Evolutionary conservation across 1,140 invertebrate genomes (phyloP), one percentile per base, ranked within the genome.

Genomic region (Drosophila erecta): DNA sequence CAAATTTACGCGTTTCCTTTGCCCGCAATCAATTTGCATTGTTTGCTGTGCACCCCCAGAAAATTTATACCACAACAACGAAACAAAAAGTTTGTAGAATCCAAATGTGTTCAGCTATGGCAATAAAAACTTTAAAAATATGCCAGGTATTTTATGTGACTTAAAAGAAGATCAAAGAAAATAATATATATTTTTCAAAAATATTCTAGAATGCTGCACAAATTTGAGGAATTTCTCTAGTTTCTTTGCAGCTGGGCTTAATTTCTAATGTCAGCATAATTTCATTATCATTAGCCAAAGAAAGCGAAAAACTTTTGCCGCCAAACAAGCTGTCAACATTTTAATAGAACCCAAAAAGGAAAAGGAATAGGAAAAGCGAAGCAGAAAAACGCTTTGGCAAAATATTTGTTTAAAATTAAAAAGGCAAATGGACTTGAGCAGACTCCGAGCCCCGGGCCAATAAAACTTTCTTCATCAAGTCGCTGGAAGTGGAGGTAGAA

Each of bases 381-480:
- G 41, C 27, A 57, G 43, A 57, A 64, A 72, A 81, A 62, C 55
- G 59, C 41, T 58, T 60, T 56, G 77, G 51, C 67, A 64, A 76
- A 76, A 83, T 89, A 87, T 79, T 86, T 79, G 65, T 79, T 41
- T 65, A 76, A 73, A 86, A 87, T 83, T 78, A 87, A 73, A 81
- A 79, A 83, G 75, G 56, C 73, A 74, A 78, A 78, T 64, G 73
- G 56, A 58, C 54, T 73, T 59, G 53, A 41, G 14, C 35, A 58
- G 38, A 55, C 59, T 55, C 70, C 15, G 50, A 40, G 46, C 46
- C 50, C 50, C 17, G 43, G 62, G 53, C 66, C 76, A 74, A 79
- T 73, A 84, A 89, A 89, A 89, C 64, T 89, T 89, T 89, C 72
- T 89, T 89, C 79, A 89, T 89, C 84, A 89, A 78, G 80, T 71